These are phyloP conservation scores for Adelognathus sp. DNA, from an alignment of 2,888 invertebrate species.

Conservation along the genomic window DNA sequence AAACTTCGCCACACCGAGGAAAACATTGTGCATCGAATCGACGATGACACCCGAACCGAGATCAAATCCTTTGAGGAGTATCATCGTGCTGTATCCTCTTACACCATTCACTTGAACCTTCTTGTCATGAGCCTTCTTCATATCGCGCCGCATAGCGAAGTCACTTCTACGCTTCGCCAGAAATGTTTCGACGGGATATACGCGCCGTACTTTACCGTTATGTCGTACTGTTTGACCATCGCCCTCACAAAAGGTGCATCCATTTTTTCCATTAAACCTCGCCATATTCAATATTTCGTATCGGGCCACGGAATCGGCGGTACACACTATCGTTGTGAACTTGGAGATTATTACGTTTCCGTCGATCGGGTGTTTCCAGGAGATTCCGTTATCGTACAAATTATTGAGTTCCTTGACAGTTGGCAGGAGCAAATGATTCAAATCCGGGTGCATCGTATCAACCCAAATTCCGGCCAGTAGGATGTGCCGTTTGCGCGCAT, in stretches of 20 bases:
- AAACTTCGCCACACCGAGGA: slow-evolving; percentile 28
- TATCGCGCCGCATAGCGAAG: neutral
- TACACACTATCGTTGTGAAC: slow-evolving; percentile 16
- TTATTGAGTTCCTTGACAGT: neutral
- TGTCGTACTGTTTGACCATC: neutral
- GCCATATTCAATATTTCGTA: slow-evolving; percentile 36
- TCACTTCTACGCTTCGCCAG: neutral
- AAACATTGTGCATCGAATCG: slow-evolving; percentile 39
- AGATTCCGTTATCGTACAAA: slow-evolving; percentile 32
- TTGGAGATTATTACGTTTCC: neutral
- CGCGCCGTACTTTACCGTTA: neutral
- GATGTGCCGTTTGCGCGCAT: slow-evolving; percentile 42
- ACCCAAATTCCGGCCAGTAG: slow-evolving; percentile 51
- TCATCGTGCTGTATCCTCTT: neutral
- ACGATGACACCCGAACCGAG: slow-evolving; percentile 11
- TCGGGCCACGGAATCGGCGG: slow-evolving; percentile 16
- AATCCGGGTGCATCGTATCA: slow-evolving; percentile 1
- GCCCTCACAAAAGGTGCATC: slow-evolving; percentile 14
- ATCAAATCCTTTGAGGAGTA: slow-evolving; percentile 6
- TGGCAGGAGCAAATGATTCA: slow-evolving; percentile 3
- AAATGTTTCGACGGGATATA: neutral
- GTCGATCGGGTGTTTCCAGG: slow-evolving; percentile 11
- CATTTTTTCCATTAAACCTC: neutral
- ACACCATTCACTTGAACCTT: neutral
- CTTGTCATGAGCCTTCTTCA: neutral